Conservation (phyloP, 2,797 vertebrate species). For the Alauda arvensis region DNA sequence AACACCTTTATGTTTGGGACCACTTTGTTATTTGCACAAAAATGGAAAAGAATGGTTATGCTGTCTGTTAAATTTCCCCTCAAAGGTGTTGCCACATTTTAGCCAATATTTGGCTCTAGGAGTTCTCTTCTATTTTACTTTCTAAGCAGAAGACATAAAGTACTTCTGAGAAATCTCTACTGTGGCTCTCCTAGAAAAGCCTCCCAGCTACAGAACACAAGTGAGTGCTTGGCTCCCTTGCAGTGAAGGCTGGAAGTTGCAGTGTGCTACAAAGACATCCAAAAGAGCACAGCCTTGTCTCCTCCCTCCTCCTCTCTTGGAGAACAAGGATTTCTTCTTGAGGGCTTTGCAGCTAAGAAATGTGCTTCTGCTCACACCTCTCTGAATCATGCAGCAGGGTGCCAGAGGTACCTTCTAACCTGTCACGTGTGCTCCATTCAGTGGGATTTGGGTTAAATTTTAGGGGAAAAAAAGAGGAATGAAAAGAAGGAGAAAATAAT, state of each 20-base stretch:
- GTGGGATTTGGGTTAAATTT: not conserved
- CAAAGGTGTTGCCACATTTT: not conserved
- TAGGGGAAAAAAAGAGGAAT: fast-evolving
- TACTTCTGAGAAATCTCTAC: not conserved
- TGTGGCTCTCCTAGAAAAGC: not conserved
- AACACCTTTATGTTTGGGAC: not conserved
- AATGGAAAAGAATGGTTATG: not conserved
- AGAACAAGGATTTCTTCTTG: not conserved
- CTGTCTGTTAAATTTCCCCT: not conserved
- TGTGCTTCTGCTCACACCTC: not conserved
- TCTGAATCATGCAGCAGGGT: not conserved
- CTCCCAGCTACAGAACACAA: not conserved
- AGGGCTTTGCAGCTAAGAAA: not conserved
- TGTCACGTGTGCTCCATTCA: not conserved
- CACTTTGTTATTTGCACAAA: not conserved
- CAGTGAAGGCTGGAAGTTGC: not conserved
- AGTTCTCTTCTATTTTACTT: not conserved
- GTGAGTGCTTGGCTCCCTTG: not conserved
- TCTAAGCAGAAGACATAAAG: not conserved
- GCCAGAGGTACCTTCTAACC: not conserved
- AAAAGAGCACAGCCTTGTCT: not conserved
- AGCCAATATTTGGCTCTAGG: not conserved
- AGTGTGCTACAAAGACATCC: not conserved
- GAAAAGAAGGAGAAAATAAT: not conserved
- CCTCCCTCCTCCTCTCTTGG: not conserved